Evolutionary conservation across 92 coral and sea anemone genomes (phyloP), one percentile per base, ranked within the genome.

Genomic region (Hydrozoanthus gracilis): DNA sequence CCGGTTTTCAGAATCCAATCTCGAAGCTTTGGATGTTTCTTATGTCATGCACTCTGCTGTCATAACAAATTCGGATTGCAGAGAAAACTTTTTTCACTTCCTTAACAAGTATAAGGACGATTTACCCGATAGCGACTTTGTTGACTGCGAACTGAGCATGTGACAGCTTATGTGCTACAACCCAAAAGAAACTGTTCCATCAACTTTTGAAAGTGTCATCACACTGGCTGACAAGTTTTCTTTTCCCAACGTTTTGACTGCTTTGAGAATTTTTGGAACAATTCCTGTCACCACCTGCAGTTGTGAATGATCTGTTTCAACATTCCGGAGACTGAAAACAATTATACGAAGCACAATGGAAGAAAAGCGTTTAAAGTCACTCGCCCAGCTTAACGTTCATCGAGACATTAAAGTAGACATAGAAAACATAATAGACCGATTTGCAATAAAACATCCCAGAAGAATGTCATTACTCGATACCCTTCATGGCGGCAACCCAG

Each of bases 1-100:
- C 48, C 86, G 89, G 12, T 78, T 87, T 66, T 87, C 77, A 56
- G 86, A 87, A 77, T 86, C 78, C 78, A 87, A 87, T 20, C 90
- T 87, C 51, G 82, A 79, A 55, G 79, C 72, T 47, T 67, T 77
- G 14, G 90, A 87, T 69, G 86, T 52, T 74, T 47, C 44, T 47
- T 66, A 87, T 78, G 89, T 65, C n/a, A 49, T 87, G 89, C 86
- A 86, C 7, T 49, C 64, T 54, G 47, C 47, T 54, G 86, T 78
- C 77, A 76, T 73, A 45, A 66, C 69, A 65, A 55, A 78, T 15
- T 70, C 86, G 52, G 55, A 87, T 35, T 78, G 89, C 86, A 51
- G 50, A 87, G 78, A 87, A 78, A 51, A 78, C 67, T 87, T 87
- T 78, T 78, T 67, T 61, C 86, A 79, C 55, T 78, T 78, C 71